A percentile compares a stretch with the other conserved stretches of the same genome.
phyloP scores from a whole-genome alignment of 2,888 invertebrate species.

The Galerucella pusilla region DNA sequence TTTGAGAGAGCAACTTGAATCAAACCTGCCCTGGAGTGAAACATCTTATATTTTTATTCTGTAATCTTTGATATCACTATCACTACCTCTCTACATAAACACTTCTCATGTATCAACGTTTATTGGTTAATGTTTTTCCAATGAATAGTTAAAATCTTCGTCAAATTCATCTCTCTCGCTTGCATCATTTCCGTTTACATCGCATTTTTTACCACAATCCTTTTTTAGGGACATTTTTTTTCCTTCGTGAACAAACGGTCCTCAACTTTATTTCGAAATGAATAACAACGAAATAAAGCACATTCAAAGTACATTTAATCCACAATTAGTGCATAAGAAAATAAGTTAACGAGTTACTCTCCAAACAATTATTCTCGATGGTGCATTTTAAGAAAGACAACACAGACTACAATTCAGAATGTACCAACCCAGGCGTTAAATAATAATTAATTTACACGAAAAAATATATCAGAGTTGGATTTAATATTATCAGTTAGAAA shows the following conservation, averaged over 20 bases:
- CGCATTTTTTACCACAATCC: neutral
- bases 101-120: too few relatives aligned
- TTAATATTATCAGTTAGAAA: neutral
- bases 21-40: too few relatives aligned
- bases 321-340: neutral
- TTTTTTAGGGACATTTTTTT: neutral
- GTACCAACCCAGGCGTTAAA: slow-evolving; percentile 1
- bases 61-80: too few relatives aligned
- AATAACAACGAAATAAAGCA: neutral
- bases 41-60: too few relatives aligned
- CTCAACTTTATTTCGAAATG: neutral
- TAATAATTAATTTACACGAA: slow-evolving; percentile 18
- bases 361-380: neutral
- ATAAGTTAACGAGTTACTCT: slow-evolving; percentile 1
- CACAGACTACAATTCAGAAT: neutral
- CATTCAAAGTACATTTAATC: neutral
- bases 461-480: neutral
- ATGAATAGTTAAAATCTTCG: too few relatives aligned
- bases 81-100: too few relatives aligned
- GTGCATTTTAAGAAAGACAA: slow-evolving; percentile 3
- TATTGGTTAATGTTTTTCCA: too few relatives aligned
- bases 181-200: neutral
- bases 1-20: too few relatives aligned
- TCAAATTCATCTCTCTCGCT: too few relatives aligned
- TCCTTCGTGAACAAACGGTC: neutral